Evolutionary conservation across 2,888 invertebrate species (phyloP).

Genomic region (Pasiphila rectangulata): DNA sequence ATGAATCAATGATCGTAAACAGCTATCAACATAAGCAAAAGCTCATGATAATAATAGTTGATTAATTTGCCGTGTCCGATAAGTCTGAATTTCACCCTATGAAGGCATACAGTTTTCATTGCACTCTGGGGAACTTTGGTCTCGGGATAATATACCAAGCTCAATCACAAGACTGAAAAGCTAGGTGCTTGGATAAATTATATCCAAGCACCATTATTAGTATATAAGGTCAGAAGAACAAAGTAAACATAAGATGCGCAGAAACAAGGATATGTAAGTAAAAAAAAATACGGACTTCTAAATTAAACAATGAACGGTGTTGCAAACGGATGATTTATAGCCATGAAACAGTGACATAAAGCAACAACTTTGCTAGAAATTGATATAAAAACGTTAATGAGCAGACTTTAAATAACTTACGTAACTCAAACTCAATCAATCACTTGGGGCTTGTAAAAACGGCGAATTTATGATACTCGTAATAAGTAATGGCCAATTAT

Average conservation of each 20-base stretch:
- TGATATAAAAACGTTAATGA: constrained; percentile 15
- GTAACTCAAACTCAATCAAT: constrained; percentile 33
- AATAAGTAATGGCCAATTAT: constrained; percentile 23
- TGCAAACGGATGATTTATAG: constrained; percentile 7
- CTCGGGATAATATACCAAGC: constrained; percentile 15
- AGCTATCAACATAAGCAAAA: constrained; percentile 8
- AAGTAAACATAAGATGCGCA: constrained; percentile 13
- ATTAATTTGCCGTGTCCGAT: constrained; percentile 38
- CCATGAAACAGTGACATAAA: constrained; percentile 1
- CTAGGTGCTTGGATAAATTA: constrained; percentile 2
- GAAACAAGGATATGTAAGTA: neutral
- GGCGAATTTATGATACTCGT: constrained; percentile 31
- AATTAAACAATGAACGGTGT: constrained; percentile 6
- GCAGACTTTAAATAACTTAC: constrained; percentile 21
- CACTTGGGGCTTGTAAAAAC: constrained; percentile 39
- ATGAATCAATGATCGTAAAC: constrained; percentile 4
- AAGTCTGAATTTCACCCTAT: constrained; percentile 49
- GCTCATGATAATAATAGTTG: constrained; percentile 7
- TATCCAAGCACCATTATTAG: neutral
- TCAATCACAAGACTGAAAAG: constrained; percentile 11
- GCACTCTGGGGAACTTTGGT: constrained; percentile 44
- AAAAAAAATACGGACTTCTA: constrained; percentile 8
- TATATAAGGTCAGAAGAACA: constrained; percentile 7
- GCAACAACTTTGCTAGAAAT: constrained; percentile 6
- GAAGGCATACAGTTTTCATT: constrained; percentile 39